Base-by-base conservation (phyloP, 2,888 invertebrate genomes). In the Oscheius sp. region DNA sequence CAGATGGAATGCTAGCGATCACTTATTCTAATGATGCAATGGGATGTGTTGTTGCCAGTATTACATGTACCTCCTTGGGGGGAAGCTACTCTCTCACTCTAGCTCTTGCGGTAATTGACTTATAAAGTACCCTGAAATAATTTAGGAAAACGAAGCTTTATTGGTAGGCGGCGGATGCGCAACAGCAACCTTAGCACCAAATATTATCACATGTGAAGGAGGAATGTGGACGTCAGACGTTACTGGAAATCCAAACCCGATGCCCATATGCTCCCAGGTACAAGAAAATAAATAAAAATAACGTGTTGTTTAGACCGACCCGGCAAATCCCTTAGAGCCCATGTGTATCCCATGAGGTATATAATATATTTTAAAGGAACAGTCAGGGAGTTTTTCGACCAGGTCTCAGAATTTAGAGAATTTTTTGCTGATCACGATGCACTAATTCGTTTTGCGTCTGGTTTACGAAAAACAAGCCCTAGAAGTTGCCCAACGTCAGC, bases 231-330 rank as follows among this genome's bases (percentile, higher is more conserved):
- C 18, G 7, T 52, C 53, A 18, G 18, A 9, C 18, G 18, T 52
- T 16, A 52, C 53, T 9, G 53, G 53, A 18, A 52, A 52, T 52
- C 53, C 53, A 52, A 52, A 52, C 18, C 53, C 53, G 9, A 9
- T 7, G 18, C 9, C 18, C 18, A 18, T 52, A 16, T 52, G 53
- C 18, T 52, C 53, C 13, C 53, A 52, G 53, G 45, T 45, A n/a
- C n/a, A n/a, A n/a, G n/a, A n/a, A n/a, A n/a, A n/a, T n/a, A n/a
- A n/a, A n/a, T n/a, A n/a, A n/a, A n/a, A n/a, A n/a, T n/a, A n/a
- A n/a, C n/a, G n/a, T n/a, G n/a, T n/a, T n/a, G n/a, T n/a, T n/a
- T n/a, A n/a, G n/a, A n/a, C n/a, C n/a, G n/a, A n/a, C n/a, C n/a
- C n/a, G n/a, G n/a, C n/a, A n/a, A n/a, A n/a, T n/a, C n/a, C n/a